phyloP scores from a whole-genome alignment of 2,888 invertebrate genomes.

The Lamellibrachia satsuma region DNA sequence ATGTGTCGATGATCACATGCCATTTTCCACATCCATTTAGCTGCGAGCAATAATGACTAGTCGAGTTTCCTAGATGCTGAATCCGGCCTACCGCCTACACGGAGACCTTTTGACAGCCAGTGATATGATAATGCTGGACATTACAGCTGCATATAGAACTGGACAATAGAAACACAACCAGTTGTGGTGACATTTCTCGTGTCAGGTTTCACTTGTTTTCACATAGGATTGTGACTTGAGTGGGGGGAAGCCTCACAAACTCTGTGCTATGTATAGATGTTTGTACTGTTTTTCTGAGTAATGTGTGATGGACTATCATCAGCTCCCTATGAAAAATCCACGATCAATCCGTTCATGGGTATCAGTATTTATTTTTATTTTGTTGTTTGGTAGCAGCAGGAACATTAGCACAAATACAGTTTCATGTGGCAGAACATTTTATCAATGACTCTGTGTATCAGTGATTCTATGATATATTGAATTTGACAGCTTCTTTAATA shows the following conservation, averaged over 20 bases:
- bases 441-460: neutral
- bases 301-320: neutral
- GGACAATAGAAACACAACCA: neutral
- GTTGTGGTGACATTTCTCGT: neutral
- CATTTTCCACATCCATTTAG: slow-evolving; percentile 17
- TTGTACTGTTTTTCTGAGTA: neutral
- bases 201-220: neutral
- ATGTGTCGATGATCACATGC: neutral
- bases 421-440: neutral
- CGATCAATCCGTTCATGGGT: neutral
- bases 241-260: neutral
- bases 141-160: neutral
- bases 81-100: neutral
- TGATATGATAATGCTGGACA: neutral
- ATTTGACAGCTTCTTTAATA: neutral
- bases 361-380: neutral
- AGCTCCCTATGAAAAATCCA: neutral
- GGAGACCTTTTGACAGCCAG: neutral
- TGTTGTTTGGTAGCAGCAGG: neutral
- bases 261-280: neutral
- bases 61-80: neutral
- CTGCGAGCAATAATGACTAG: neutral
- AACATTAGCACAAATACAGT: neutral
- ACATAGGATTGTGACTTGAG: neutral
- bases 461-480: neutral